Base-by-base conservation (phyloP, 1,140 invertebrate species). In the Drosophila takahashii region DNA sequence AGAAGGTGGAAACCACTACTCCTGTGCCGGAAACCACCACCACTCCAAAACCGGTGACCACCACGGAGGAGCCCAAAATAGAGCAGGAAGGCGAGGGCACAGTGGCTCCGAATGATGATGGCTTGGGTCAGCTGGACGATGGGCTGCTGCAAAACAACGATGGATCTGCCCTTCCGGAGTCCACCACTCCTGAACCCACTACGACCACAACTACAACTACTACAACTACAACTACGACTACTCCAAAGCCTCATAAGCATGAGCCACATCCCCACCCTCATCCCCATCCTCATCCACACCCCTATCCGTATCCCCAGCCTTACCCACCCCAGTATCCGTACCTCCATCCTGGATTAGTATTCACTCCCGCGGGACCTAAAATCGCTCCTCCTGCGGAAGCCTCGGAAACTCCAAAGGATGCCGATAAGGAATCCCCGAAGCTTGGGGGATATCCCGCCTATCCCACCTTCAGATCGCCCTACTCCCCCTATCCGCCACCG, bases 111-210 rank as follows among this genome's bases (percentile, higher is more conserved):
- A 65, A 61, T 5, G 22, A 61, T 5, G 22, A 52, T n/a, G 70
- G 47, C 3, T 3, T 79, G 6, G 26, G 50, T 15, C 15, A 67
- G 16, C 27, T 69, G n/a, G 77, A 66, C 34, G 78, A 70, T 7
- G 77, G 64, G 8, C 11, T 67, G n/a, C 44, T 13, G 0, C n/a
- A 70, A 7, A 29, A 41, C 7, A 50, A 47, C 15, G 32, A 26
- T 29, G 61, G 13, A n/a, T 29, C 27, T 1, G 59, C 70, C 6
- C 18, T 48, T 7, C 57, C 74, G 4, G 58, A 79, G 18, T 76
- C 83, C 3, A 81, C 74, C 4, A 65, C 71, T 36, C 53, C 53
- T 2, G 62, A 76, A 34, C 65, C 71, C 8, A n/a, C 27, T 48
- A 83, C 39, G 15, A 81, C 47, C 11, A 70, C 54, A 0, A 10